Base-by-base conservation (phyloP, 2,888 invertebrate genomes). In the Lochmaea crataegi region DNA sequence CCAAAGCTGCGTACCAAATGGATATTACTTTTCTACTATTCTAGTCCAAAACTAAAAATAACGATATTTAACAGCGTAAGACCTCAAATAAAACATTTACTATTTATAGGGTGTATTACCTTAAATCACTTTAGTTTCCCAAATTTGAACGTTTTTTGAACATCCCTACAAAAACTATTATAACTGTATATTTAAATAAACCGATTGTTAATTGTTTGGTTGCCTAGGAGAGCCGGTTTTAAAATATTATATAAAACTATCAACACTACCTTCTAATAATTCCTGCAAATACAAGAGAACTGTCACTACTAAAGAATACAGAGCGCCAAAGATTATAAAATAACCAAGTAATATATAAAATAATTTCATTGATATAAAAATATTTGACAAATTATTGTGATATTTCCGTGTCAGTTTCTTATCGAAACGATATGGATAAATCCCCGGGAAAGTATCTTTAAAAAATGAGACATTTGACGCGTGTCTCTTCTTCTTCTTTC, bases 171-270 rank as follows among this genome's bases (percentile, higher is more conserved):
- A 79, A 81, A 83, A 81, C 81, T 81, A 81, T 75, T 74, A 68
- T 66, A 76, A 74, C 73, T 82, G 5, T 32, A 53, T 53, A 58
- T 68, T 80, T 78, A 80, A 82, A 82, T 80, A 81, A 81, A 81
- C 80, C 80, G 80, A 80, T 79, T 77, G 75, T 77, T 76, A 76
- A 76, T 83, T 83, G 83, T 83, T 83, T 82, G 78, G 82, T 83
- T 82, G 74, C 81, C 80, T 79, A 73, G 75, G 69, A 78, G 80
- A 32, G 7, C 32, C 38, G 53, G 48, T 53, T 68, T 56, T 32
- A 26, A 14, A 57, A 26, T 42, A 58, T 71, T 65, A 45, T 61
- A 22, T 45, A 65, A 14, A 73, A 48, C 41, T n/a, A 61, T 48
- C 57, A 38, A 57, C 57, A 71, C 63, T 61, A 63, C 53, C 42